Evolutionary conservation across 2,797 vertebrate species (phyloP).

Genomic region (Decapterus maruadsi): DNA sequence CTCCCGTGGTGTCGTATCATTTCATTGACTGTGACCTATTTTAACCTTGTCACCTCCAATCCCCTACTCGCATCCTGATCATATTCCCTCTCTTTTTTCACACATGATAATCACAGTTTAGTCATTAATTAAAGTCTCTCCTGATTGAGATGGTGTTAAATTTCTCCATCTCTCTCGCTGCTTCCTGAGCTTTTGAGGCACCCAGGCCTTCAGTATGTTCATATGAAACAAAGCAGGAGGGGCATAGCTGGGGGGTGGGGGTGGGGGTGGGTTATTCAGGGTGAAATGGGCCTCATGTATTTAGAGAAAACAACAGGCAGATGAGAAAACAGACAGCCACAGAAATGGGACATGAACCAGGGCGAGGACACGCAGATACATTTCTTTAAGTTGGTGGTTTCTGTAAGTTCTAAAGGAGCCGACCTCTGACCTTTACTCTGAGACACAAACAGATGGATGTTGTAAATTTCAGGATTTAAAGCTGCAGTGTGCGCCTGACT

Average conservation of each 20-base stretch:
- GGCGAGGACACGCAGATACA: not conserved
- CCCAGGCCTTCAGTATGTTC: conserved; percentile 34
- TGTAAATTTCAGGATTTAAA: not conserved
- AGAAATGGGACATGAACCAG: conserved; percentile 16
- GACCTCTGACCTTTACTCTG: not conserved
- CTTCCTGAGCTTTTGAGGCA: conserved; percentile 6
- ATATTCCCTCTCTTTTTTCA: no score
- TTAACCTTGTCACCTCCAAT: no score
- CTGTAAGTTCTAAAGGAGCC: not conserved
- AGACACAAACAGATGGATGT: not conserved
- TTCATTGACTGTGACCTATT: no score
- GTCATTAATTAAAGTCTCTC: no score
- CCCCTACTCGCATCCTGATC: no score
- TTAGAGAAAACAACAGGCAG: conserved; percentile 35
- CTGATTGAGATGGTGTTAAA: no score
- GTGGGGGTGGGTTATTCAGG: conserved; percentile 43
- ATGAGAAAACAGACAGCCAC: conserved; percentile 17
- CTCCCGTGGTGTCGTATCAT: no score
- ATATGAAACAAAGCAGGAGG: conserved; percentile 15
- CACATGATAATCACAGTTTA: no score
- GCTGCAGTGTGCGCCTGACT: not conserved
- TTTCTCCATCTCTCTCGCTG: no score
- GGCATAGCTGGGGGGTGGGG: conserved; percentile 17
- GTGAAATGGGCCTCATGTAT: conserved; percentile 54
- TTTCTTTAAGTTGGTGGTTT: not conserved